Evolutionary conservation across 2,888 invertebrate genomes (phyloP).

Genomic region (Eumacrocentrus americanus): DNA sequence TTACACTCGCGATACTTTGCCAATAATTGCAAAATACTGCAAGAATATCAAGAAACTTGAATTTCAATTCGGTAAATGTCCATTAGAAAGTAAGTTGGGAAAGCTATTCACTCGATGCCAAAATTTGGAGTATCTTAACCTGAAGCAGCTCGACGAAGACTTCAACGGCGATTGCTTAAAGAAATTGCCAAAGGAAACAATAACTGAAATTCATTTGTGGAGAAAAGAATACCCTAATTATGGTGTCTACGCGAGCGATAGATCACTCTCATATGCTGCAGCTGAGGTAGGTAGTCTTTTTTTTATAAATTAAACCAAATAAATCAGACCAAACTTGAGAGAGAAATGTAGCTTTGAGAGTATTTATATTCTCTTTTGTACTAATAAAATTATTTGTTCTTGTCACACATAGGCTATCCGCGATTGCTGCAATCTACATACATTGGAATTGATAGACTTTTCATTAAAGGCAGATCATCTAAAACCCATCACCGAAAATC

Average conservation of each 20-base stretch:
- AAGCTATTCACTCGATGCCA: not conserved
- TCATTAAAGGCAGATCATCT: not conserved
- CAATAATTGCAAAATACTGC: not conserved
- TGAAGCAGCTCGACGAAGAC: not conserved
- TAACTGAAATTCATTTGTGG: not conserved
- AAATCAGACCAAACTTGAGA: no score
- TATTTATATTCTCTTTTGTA: not conserved
- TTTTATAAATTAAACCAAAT: no score
- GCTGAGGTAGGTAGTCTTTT: not conserved
- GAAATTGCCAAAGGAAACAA: not conserved
- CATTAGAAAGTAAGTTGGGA: not conserved
- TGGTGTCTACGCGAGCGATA: not conserved
- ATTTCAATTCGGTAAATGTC: not conserved
- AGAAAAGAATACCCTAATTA: not conserved
- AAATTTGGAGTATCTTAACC: not conserved
- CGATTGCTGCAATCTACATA: not conserved
- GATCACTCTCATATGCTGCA: not conserved
- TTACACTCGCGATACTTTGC: not conserved
- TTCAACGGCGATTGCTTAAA: not conserved
- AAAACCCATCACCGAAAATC: not conserved
- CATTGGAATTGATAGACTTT: conserved; percentile 6
- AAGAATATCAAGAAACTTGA: not conserved
- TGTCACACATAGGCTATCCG: not conserved
- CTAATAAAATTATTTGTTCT: no score
- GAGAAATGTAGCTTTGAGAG: no score